Conservation (phyloP, 2,888 invertebrate genomes). For the Lasioglossum calceatum region DNA sequence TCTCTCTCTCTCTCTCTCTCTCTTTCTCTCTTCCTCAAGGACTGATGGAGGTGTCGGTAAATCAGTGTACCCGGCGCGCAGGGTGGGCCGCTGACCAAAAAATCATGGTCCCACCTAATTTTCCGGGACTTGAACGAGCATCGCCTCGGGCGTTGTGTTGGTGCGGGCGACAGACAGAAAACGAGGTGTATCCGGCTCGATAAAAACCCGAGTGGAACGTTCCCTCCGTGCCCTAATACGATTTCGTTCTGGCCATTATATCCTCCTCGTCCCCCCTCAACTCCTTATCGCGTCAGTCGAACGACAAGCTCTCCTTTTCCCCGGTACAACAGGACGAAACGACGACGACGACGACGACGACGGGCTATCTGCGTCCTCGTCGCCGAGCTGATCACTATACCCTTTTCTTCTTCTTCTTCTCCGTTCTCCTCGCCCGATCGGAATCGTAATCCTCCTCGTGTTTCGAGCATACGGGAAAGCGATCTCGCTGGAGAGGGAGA, state of each 20-base stretch:
- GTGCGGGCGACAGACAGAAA: conserved; percentile 60
- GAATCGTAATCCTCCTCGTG: conserved; percentile 73
- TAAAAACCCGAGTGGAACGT: conserved; percentile 74
- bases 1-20: not conserved
- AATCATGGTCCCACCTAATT: conserved; percentile 50
- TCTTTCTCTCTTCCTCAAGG: not conserved
- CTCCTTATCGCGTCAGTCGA: conserved; percentile 67
- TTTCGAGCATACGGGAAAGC: conserved; percentile 71
- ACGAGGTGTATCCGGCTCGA: conserved; percentile 76
- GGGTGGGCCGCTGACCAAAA: conserved; percentile 59
- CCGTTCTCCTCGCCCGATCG: conserved; percentile 49
- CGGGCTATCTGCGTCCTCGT: conserved; percentile 28
- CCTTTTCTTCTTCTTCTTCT: conserved; percentile 22
- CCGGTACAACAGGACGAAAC: conserved; percentile 43
- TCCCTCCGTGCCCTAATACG: conserved; percentile 77
- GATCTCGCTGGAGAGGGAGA: conserved; percentile 57
- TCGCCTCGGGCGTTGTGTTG: conserved; percentile 24
- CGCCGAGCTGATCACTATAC: conserved; percentile 22
- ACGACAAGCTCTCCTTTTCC: conserved; percentile 71
- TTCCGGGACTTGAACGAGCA: conserved; percentile 34
- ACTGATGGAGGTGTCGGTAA: conserved; percentile 40
- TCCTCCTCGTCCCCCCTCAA: conserved; percentile 56
- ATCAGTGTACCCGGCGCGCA: conserved; percentile 47
- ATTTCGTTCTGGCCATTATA: conserved; percentile 80
- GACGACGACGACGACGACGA: conserved; percentile 28